Conservation (phyloP, 2,797 vertebrate species). For the Rhynchotus rufescens region DNA sequence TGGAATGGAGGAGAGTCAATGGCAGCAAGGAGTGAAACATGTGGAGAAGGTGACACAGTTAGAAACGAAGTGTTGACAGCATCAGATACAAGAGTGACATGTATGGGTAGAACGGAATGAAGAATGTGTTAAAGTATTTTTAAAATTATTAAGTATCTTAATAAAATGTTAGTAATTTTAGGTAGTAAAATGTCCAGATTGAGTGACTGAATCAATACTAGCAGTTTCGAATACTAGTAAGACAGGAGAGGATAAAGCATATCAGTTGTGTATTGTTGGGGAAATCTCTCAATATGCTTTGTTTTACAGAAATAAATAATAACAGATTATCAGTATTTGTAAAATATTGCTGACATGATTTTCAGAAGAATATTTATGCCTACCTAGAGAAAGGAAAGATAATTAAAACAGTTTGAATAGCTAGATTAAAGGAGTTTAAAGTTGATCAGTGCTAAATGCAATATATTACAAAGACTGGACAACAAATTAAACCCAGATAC, state of each 20-base stretch:
- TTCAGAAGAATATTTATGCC: not conserved
- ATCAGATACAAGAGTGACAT: constrained; percentile 70
- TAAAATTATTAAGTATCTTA: constrained; percentile 25
- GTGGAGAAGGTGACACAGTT: constrained; percentile 91
- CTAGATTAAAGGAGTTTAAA: constrained; percentile 1
- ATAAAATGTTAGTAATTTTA: constrained; percentile 43
- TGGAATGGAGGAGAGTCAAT: constrained; percentile 93
- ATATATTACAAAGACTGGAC: not conserved
- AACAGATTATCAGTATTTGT: not conserved
- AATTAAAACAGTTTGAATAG: not conserved
- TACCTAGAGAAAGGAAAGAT: not conserved
- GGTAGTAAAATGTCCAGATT: constrained; percentile 24
- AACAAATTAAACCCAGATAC: not conserved
- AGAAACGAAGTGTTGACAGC: constrained; percentile 74
- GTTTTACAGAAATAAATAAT: not conserved
- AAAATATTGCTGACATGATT: not conserved
- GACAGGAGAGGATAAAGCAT: constrained; percentile 1
- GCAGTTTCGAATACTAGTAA: constrained; percentile 20
- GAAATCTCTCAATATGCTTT: constrained; percentile 1
- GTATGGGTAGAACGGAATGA: constrained; percentile 43
- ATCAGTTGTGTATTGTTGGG: not conserved
- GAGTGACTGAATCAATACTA: not conserved
- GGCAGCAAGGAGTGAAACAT: constrained; percentile 90
- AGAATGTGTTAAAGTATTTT: not conserved
- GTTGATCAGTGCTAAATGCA: not conserved